Conservation (phyloP, 2,113 vertebrate genomes). For the Syngnathus floridae region DNA sequence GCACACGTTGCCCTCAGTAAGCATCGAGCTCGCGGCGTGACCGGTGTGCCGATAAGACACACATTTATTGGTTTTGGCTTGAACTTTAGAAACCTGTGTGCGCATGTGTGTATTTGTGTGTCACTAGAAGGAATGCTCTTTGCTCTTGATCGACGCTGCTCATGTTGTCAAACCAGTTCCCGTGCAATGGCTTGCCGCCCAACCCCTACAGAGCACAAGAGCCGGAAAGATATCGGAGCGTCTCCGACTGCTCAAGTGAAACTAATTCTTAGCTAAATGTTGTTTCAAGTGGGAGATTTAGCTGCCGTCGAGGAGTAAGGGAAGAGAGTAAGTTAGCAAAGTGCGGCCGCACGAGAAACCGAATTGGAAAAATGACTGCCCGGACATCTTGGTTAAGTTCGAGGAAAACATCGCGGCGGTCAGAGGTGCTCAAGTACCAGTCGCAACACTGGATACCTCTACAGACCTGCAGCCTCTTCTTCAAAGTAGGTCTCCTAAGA, state of each 20-base stretch:
- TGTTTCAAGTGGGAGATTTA: conserved; percentile 13
- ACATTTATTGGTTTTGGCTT: background rate
- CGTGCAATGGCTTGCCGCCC: conserved; percentile 38
- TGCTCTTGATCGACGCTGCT: conserved; percentile 18
- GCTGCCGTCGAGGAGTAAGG: conserved; percentile 7
- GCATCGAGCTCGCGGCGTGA: background rate
- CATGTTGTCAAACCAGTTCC: conserved; percentile 65
- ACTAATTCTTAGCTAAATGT: conserved; percentile 23
- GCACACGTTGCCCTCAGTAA: background rate
- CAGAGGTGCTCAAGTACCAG: conserved; percentile 41
- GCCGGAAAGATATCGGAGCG: conserved; percentile 43
- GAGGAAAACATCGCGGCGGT: conserved; percentile 43
- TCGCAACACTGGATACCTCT: conserved; percentile 67
- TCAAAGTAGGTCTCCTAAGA: conserved; percentile 54
- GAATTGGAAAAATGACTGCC: conserved; percentile 41
- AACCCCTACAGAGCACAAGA: conserved; percentile 45
- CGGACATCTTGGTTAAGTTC: conserved; percentile 36
- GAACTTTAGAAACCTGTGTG: background rate
- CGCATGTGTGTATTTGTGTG: conserved; percentile 7
- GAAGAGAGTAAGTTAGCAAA: background rate
- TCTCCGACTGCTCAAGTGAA: conserved; percentile 14
- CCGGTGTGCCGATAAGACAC: background rate
- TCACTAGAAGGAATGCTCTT: conserved; percentile 12
- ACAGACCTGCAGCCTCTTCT: conserved; percentile 53
- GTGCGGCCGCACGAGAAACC: background rate